Base-by-base conservation (phyloP, 2,888 invertebrate species). In the Platynereis dumerilii region DNA sequence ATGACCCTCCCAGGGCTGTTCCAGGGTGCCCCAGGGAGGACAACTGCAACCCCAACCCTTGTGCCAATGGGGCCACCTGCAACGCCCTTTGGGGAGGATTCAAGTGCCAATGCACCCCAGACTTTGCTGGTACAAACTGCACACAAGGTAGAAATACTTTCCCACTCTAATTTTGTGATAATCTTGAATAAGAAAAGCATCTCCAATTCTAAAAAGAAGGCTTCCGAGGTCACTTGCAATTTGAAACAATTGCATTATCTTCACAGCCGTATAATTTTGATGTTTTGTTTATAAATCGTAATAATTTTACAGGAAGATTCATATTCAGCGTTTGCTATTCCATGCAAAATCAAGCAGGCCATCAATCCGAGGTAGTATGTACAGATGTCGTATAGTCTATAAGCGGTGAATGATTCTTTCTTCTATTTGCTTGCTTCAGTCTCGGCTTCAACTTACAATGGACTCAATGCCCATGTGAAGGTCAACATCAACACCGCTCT, bases 1-100 rank as follows among this genome's bases (percentile, higher is more conserved):
- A 77, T 65, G 79, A 80, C 66, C 80, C 79, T 26, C 70, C 72
- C 2, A 58, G 63, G 3, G 73, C 80, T 0, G 45, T 58, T 2
- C 68, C 76, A 3, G 78, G 77, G 2, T 81, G 81, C 68, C 68
- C 71, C 12, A 69, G 76, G 27, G 80, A 80, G 54, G 74, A 72
- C 15, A 52, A 52, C 12, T 81, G 81, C 70, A 52, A 55, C 20
- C 42, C 61, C 17, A 68, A 58, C 12, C 74, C 78, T 12, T 81
- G 81, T 44, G 3, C 15, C 0, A 34, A 66, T 39, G 39, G 34
- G n/a, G 70, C 70, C 17, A n/a, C 10, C 17, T 72, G 72, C 45
- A 7, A 20, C 26, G 24, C 69, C 15, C 53, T 67, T n/a, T 79
- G 80, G 79, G 64, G 61, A 2, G 72, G 73, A 0, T 68, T 69